phyloP scores from a whole-genome alignment of 2,113 vertebrate genomes.

The Micromys minutus region DNA sequence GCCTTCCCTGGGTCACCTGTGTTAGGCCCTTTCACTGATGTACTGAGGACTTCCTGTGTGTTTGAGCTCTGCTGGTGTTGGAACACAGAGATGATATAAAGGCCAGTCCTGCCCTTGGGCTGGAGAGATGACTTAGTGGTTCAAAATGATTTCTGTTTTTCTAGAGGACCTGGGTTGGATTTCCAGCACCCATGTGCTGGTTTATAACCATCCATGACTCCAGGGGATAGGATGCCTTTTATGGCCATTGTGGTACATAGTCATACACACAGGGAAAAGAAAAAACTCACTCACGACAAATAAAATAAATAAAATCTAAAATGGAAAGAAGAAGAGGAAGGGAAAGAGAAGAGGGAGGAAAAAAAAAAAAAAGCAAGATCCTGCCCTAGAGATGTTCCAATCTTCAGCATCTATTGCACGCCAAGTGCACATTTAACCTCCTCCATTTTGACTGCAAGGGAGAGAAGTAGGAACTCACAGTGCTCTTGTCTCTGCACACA shows the following conservation, averaged over 20 bases:
- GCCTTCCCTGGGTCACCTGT: not conserved
- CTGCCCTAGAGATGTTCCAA: not conserved
- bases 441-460: fast-evolving
- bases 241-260: not conserved
- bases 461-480: not conserved
- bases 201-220: not conserved
- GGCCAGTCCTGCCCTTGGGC: not conserved
- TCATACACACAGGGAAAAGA: not conserved
- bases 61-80: not conserved
- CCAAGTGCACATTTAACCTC: not conserved
- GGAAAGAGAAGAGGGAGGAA: not conserved
- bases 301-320: not conserved
- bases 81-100: not conserved
- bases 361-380: not conserved
- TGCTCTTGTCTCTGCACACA: not conserved
- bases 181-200: not conserved
- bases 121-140: not conserved
- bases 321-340: not conserved
- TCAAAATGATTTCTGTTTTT: not conserved
- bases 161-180: not conserved
- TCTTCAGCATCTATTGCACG: not conserved
- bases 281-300: not conserved
- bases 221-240: not conserved
- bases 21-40: fast-evolving
- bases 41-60: not conserved